Evolutionary conservation across 1,140 invertebrate genomes (phyloP), one percentile per base, ranked within the genome.

Genomic region (Ceratosolen fusciceps): DNA sequence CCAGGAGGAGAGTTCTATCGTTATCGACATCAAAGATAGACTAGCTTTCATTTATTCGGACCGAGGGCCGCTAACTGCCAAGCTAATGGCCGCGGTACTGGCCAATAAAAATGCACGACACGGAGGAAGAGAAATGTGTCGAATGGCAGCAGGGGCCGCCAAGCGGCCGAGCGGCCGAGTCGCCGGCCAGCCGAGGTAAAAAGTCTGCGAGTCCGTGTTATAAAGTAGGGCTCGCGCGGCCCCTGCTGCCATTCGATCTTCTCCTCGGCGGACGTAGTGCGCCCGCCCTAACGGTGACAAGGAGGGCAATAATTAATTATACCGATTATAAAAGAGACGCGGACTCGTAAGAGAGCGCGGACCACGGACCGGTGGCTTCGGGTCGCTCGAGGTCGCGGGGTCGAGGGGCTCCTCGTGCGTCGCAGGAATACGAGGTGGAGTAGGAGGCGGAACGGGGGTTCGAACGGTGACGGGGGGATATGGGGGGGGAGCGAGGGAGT

Each of bases 281-380:
- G n/a, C n/a, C n/a, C n/a, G n/a, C n/a, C n/a, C n/a, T n/a, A n/a
- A n/a, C n/a, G n/a, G n/a, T n/a, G n/a, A n/a, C n/a, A n/a, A n/a
- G n/a, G n/a, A n/a, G n/a, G n/a, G n/a, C n/a, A 54, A 56, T 39
- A 37, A 72, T 72, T 72, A 72, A 72, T 72, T 72, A 72, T 37
- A 37, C 7, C 16, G 19, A 37, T 65, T 65, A 65, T 65, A 47
- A 70, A 62, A 67, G 62, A 24, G 34, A n/a, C 34, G 16, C 1
- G 62, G 19, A 39, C 37, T 21, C 34, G 26, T 12, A 43, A 43
- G 5, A 43, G 39, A 52, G 9, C 5, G 14, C 8, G 43, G 43
- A 47, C 43, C 43, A 16, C 8, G 26, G 9, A 62, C 26, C 26
- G 29, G 58, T 16, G 12, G 62, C 62, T 16, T 16, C 14, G 62